These are phyloP conservation scores for Cephus sareptanus DNA, from an alignment of 2,888 invertebrate species.

Conservation along the genomic window DNA sequence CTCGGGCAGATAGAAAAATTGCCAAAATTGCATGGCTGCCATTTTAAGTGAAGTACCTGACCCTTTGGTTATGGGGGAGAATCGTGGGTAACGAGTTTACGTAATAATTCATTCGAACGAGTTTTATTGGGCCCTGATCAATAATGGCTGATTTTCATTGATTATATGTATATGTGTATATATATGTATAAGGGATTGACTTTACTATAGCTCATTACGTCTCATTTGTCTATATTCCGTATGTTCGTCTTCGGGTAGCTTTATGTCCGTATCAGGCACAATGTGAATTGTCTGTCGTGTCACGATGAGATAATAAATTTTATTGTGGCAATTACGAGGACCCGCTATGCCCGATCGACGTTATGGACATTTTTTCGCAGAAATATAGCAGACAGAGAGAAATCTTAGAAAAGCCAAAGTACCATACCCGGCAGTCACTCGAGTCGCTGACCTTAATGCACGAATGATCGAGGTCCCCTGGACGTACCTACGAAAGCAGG, in stretches of 20 bases:
- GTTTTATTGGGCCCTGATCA: neutral
- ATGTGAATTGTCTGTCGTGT: neutral
- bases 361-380: neutral
- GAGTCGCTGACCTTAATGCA: neutral
- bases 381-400: neutral
- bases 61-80: neutral
- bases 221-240: neutral
- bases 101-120: neutral
- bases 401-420: neutral
- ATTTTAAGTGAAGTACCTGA: neutral
- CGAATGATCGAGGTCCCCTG: neutral
- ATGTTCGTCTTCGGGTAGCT: neutral
- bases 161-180: too few relatives aligned
- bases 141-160: too few relatives aligned
- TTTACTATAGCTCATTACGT: neutral
- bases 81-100: neutral
- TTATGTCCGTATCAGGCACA: neutral
- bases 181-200: too few relatives aligned
- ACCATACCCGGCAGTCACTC: neutral
- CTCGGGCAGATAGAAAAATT: neutral
- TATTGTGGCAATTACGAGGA: neutral
- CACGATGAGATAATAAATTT: neutral
- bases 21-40: conserved; percentile 2
- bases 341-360: neutral
- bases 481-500: neutral